A percentile compares a stretch with the other conserved stretches of the same genome.
phyloP scores from a whole-genome alignment of 1,140 invertebrate genomes.

The Patella vulgata region DNA sequence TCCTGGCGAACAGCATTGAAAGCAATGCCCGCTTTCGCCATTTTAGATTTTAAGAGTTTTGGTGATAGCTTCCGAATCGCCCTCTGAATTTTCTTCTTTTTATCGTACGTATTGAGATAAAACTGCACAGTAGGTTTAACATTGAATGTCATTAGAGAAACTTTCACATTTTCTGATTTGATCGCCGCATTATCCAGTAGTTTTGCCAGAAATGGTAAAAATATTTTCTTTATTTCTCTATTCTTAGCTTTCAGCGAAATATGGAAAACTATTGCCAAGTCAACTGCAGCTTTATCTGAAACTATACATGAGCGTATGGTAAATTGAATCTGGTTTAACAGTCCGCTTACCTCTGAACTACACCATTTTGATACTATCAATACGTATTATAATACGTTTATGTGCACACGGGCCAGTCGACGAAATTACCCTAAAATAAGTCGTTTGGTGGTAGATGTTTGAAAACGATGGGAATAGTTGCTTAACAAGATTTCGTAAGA shows the following conservation, averaged over 20 bases:
- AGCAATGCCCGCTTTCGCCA: slow-evolving; percentile 45
- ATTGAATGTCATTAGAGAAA: slow-evolving; percentile 42
- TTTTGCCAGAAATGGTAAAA: slow-evolving; percentile 41
- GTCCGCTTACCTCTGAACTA: too few relatives aligned
- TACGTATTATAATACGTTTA: too few relatives aligned
- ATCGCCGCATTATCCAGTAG: slow-evolving; percentile 42
- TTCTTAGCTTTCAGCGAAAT: slow-evolving; percentile 22
- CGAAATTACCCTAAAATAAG: too few relatives aligned
- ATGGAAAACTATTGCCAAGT: slow-evolving; percentile 42
- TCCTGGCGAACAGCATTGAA: slow-evolving; percentile 38
- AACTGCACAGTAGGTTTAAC: slow-evolving; percentile 44
- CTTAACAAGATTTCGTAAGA: too few relatives aligned
- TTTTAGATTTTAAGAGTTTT: slow-evolving; percentile 33
- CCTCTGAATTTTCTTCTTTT: slow-evolving; percentile 29
- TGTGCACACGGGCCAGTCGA: too few relatives aligned
- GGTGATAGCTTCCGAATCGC: slow-evolving; percentile 47
- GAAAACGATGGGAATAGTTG: too few relatives aligned
- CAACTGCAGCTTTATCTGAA: too few relatives aligned
- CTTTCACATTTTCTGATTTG: slow-evolving; percentile 39
- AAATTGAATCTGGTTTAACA: too few relatives aligned
- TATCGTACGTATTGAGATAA: slow-evolving; percentile 38
- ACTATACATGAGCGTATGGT: too few relatives aligned
- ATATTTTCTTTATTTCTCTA: slow-evolving; percentile 29
- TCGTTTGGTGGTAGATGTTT: too few relatives aligned
- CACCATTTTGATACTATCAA: too few relatives aligned